Conservation (phyloP, 2,113 vertebrate genomes). For the human region GRCh38 chr7:156385501-156386000, state of each 20-base stretch:
- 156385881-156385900: neutral
- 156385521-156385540: neutral
- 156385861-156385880: neutral
- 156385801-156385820: neutral
- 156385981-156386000: rapidly evolving
- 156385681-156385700: neutral
- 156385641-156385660: neutral
- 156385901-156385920: rapidly evolving
- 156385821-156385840: neutral
- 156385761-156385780: neutral
- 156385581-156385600: neutral
- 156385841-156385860: neutral
- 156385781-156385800: neutral
- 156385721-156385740: neutral
- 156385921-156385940: neutral
- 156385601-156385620: neutral
- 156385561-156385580: neutral
- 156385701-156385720: neutral
- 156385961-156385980: neutral
- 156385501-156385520: neutral
- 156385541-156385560: neutral
- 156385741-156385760: neutral
- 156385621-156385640: neutral
- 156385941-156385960: neutral
- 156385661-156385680: neutral